Base-by-base conservation (phyloP, 2,113 vertebrate species). In the Hemiprocne comata region DNA sequence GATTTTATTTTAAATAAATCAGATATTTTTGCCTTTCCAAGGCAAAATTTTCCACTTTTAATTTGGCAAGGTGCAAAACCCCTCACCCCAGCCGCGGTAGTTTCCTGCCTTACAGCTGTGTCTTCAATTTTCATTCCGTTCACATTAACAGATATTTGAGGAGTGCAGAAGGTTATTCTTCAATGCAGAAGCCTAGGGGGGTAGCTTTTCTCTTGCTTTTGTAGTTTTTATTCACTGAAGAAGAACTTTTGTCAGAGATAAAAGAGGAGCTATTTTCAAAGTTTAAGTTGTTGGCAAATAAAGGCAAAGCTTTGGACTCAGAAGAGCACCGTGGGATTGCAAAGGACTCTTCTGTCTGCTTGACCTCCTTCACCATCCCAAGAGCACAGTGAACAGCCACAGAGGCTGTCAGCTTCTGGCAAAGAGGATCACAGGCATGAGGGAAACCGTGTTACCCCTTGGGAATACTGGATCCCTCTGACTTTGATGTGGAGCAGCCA, bases 181-280 rank as follows among this genome's bases (percentile, higher is more conserved):
- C 91, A 87, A 31, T 6, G 38, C 42, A 64, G 65, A 8, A 91
- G 57, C 89, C 89, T 42, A n/a, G 14, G 31, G 79, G 48, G 36
- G 36, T n/a, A 84, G 53, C 57, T 91, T 75, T 92, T 72, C 65
- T 84, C 40, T 81, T 81, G 69, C 65, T 93, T 93, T 93, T 85
- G 61, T 87, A 50, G 33, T 26, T 94, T 81, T 85, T 72, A 54
- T 74, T 78, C 73, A 89, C n/a, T 89, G 76, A 86, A 91, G 40
- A 81, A 38, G 18, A 96, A 78, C 65, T 57, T 89, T 89, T 81
- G 73, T 71, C 73, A 69, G 53, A 78, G n/a, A n/a, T n/a, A 78
- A 91, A 95, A 95, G 42, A 81, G 34, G 44, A 85, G 66, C 24
- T 81, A 23, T 78, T 87, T 74, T 88, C 51, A 73, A 87, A 93